Evolutionary conservation across 2,113 vertebrate species (phyloP).

Genomic region (Myotis yumanensis): DNA sequence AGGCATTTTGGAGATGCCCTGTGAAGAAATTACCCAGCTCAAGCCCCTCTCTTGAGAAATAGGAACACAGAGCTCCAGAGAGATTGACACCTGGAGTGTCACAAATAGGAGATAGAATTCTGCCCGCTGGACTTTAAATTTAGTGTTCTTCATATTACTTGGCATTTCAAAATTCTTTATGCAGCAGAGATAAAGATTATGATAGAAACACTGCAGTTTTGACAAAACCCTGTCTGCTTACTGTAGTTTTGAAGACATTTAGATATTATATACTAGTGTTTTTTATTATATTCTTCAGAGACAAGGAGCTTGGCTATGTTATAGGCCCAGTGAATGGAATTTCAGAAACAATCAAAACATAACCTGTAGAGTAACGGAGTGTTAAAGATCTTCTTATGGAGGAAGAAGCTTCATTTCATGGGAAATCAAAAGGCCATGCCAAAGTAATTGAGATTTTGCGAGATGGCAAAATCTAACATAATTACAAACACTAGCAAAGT

Average conservation of each 20-base stretch:
- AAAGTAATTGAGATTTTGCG: conserved; percentile 4
- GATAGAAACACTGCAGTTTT: not conserved
- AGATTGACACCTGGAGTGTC: not conserved
- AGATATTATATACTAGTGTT: not conserved
- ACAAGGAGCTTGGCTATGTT: not conserved
- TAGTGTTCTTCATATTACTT: not conserved
- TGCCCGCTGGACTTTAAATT: not conserved
- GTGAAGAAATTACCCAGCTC: not conserved
- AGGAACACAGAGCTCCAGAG: not conserved
- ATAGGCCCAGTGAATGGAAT: not conserved
- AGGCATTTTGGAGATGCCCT: not conserved
- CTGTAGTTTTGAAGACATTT: not conserved
- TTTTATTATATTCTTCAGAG: not conserved
- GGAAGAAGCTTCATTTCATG: conserved; percentile 19
- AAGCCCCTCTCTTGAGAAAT: not conserved
- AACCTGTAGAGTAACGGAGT: not conserved
- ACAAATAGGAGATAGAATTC: not conserved
- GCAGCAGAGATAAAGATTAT: conserved; percentile 11
- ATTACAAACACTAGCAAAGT: not conserved
- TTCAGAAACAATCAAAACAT: conserved; percentile 9
- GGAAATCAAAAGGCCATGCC: conserved; percentile 26
- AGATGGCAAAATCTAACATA: not conserved
- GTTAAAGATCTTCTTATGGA: not conserved
- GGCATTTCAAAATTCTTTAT: not conserved
- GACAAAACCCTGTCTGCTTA: not conserved